Conservation (phyloP, 2,113 vertebrate species). For the Pundamilia nyererei region DNA sequence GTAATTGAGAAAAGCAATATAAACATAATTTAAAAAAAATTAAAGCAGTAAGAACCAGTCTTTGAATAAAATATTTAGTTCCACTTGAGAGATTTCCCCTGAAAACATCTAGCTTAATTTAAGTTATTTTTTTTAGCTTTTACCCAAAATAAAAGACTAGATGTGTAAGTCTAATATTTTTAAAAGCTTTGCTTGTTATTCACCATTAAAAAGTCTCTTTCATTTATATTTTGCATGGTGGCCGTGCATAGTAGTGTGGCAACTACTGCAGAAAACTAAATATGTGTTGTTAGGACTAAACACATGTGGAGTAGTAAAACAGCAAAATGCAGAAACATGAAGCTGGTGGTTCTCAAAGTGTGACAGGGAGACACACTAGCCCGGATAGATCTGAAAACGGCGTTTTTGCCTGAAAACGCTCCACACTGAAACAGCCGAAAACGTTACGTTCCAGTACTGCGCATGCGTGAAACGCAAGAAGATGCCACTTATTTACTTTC, state of each 20-base stretch:
- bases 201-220: background rate
- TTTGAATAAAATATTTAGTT: background rate
- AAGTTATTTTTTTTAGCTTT: background rate
- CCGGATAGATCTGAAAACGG: background rate
- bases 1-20: background rate
- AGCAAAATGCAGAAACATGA: background rate
- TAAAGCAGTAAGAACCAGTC: background rate
- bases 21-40: background rate
- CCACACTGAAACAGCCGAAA: background rate
- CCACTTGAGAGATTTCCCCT: background rate
- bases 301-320: background rate
- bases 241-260: background rate
- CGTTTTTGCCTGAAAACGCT: background rate
- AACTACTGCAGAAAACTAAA: background rate
- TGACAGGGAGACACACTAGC: background rate
- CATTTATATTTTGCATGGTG: background rate
- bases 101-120: background rate
- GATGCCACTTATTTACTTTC: background rate
- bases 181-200: background rate
- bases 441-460: accelerated
- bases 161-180: background rate
- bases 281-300: background rate
- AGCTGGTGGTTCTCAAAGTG: background rate
- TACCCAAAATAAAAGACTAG: background rate
- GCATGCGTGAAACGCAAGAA: background rate